phyloP scores from a whole-genome alignment of 1,140 invertebrate genomes.

The Acarapis woodi region DNA sequence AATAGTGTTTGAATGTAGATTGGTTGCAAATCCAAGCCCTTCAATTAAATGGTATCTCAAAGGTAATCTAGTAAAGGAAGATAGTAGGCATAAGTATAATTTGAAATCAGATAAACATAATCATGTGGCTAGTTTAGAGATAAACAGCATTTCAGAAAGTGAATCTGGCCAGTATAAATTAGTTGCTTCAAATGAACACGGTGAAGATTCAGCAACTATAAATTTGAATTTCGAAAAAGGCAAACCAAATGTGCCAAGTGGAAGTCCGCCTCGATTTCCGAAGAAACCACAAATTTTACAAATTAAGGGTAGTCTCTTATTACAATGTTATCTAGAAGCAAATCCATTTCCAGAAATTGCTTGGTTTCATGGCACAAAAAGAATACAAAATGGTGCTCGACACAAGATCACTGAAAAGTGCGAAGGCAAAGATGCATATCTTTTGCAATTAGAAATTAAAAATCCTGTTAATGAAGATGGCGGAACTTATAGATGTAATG shows the following conservation, averaged over 20 bases:
- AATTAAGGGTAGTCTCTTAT: constrained; percentile 65
- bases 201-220: constrained; percentile 69
- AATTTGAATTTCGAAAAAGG: constrained; percentile 79
- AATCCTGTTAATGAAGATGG: constrained; percentile 75
- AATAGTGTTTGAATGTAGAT: constrained; percentile 77
- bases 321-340: constrained; percentile 83
- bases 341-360: constrained; percentile 77
- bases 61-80: constrained; percentile 4
- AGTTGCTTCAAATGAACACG: constrained; percentile 62
- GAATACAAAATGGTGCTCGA: constrained; percentile 42
- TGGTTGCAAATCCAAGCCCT: constrained; percentile 76
- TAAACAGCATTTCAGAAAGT: constrained; percentile 41
- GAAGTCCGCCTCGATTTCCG: constrained; percentile 76
- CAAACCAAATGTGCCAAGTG: constrained; percentile 50
- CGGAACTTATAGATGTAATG: constrained; percentile 93
- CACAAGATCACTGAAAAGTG: constrained; percentile 59
- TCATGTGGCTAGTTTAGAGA: constrained; percentile 54
- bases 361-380: constrained; percentile 65
- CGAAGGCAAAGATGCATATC: constrained; percentile 50
- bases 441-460: constrained; percentile 55
- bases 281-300: constrained; percentile 89
- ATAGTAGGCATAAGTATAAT: constrained; percentile 7
- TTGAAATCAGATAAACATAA: constrained; percentile 17
- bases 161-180: constrained; percentile 82
- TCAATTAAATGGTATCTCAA: constrained; percentile 46